Percentiles rank a stretch among this genome's conserved stretches.
These are phyloP conservation scores for Porites evermanni DNA, from an alignment of 92 coral and sea anemone genomes.

Conservation along the genomic window DNA sequence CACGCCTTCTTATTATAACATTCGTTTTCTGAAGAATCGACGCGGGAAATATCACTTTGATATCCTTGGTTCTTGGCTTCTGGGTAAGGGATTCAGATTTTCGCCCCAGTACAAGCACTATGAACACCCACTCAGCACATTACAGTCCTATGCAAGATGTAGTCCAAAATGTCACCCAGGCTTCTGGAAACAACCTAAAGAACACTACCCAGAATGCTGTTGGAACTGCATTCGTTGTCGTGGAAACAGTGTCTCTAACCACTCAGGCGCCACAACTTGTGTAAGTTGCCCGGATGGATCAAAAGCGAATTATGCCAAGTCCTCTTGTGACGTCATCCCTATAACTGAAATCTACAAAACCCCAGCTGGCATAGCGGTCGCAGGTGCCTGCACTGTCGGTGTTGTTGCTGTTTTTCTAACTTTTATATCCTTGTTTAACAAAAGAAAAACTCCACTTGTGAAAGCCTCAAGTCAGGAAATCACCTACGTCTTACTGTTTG, in stretches of 20 bases:
- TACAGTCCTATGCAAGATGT: conserved; percentile 58
- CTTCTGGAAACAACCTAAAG: conserved; percentile 59
- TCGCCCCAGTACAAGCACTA: not conserved
- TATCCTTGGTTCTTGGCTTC: conserved; percentile 66
- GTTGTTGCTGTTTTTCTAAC: conserved; percentile 52
- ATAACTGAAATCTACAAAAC: conserved; percentile 63
- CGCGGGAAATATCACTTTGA: conserved; percentile 38
- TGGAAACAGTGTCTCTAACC: conserved; percentile 73
- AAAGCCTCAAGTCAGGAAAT: conserved; percentile 83
- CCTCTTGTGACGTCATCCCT: conserved; percentile 67
- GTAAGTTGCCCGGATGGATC: conserved; percentile 72
- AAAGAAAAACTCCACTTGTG: conserved; percentile 76
- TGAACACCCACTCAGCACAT: conserved; percentile 14
- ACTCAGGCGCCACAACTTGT: conserved; percentile 69
- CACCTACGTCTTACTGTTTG: conserved; percentile 66
- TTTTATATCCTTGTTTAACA: conserved; percentile 51
- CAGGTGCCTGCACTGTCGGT: conserved; percentile 62
- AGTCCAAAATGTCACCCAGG: conserved; percentile 67
- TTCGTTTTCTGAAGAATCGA: conserved; percentile 48
- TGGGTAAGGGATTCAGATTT: conserved; percentile 40
- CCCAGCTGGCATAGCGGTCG: conserved; percentile 66
- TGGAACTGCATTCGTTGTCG: conserved; percentile 83
- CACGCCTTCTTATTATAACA: conserved; percentile 43
- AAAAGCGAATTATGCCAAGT: conserved; percentile 59
- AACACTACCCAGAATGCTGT: conserved; percentile 84